Base-by-base conservation (phyloP, 2,113 vertebrate genomes). In the Baryphthengus martii region DNA sequence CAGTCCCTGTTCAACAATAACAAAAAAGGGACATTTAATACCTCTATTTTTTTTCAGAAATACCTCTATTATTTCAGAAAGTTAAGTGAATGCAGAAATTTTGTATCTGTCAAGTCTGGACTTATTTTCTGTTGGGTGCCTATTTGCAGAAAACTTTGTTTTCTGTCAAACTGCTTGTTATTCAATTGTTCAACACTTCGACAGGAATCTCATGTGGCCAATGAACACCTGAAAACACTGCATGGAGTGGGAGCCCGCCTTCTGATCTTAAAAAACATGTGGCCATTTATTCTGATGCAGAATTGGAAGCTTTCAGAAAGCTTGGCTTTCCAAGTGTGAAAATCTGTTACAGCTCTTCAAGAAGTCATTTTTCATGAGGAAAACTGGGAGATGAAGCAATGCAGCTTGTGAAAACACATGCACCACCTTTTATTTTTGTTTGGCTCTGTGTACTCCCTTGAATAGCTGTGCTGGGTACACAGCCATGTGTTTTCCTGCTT, bases 401-500 rank as follows among this genome's bases (percentile, higher is more conserved):
- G 0, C 44, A 52, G 59, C 29, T 85, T 24, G 20, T 47, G 47
- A 63, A 66, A 87, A 78, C 44, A 78, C 14, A n/a, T 0, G 0
- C 2, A 9, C 3, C 47, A 35, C 39, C 26, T 89, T 74, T 81
- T 23, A 24, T 24, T 63, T 31, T 21, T 68, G 74, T 44, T 80
- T 67, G 44, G 13, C 39, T 78, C 35, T 11, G 8, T 1, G 0
- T 52, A 17, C 15, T 78, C 19, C n/a, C 55, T 62, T 0, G 0
- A 59, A 42, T 15, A 58, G 50, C 42, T 70, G 82, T 79, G 63
- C 72, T 4, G 5, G 49, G 47, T 35, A 13, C 23, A 49, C 0
- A 3, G 20, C 55, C 7, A 5, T 1, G 16, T 26, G 31, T 49
- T 21, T 19, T 17, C 39, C 53, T 39, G 23, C 62, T 35, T 1